phyloP scores from a whole-genome alignment of 2,888 invertebrate species.

The Ennomos erosarius region DNA sequence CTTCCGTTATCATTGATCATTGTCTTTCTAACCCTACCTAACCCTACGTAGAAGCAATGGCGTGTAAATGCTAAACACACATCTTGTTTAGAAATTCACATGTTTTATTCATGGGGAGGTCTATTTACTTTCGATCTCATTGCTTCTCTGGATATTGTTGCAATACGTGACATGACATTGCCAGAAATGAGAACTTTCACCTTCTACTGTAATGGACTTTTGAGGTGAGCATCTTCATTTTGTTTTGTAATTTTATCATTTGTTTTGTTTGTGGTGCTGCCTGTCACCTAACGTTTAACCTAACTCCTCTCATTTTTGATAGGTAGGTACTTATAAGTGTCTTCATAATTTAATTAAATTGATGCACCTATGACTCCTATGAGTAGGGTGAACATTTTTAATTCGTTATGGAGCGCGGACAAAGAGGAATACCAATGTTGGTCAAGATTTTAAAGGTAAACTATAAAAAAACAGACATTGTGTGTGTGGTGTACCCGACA shows the following conservation, averaged over 20 bases:
- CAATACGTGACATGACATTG: conserved; percentile 35
- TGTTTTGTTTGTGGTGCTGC: too few relatives aligned
- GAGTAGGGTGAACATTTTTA: too few relatives aligned
- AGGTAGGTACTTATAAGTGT: too few relatives aligned
- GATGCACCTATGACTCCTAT: too few relatives aligned
- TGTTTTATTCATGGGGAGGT: conserved; percentile 36
- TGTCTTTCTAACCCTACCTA: background rate
- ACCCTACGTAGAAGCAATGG: conserved; percentile 24
- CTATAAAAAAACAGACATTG: too few relatives aligned
- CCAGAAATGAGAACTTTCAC: conserved; percentile 36
- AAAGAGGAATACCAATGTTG: too few relatives aligned
- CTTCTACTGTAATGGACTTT: conserved; percentile 18
- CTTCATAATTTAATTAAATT: too few relatives aligned
- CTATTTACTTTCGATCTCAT: conserved; percentile 40
- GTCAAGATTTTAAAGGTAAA: too few relatives aligned
- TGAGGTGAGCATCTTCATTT: conserved; percentile 7
- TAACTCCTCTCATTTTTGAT: too few relatives aligned
- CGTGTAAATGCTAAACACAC: conserved; percentile 32
- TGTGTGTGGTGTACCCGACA: too few relatives aligned
- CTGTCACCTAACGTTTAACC: too few relatives aligned
- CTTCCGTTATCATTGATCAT: background rate
- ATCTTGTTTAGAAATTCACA: conserved; percentile 26
- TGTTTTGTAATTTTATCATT: background rate
- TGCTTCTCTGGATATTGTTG: conserved; percentile 33
- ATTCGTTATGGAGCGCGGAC: too few relatives aligned